Evolutionary conservation across 2,113 vertebrate genomes (phyloP).

Genomic region (Alethe diademata): DNA sequence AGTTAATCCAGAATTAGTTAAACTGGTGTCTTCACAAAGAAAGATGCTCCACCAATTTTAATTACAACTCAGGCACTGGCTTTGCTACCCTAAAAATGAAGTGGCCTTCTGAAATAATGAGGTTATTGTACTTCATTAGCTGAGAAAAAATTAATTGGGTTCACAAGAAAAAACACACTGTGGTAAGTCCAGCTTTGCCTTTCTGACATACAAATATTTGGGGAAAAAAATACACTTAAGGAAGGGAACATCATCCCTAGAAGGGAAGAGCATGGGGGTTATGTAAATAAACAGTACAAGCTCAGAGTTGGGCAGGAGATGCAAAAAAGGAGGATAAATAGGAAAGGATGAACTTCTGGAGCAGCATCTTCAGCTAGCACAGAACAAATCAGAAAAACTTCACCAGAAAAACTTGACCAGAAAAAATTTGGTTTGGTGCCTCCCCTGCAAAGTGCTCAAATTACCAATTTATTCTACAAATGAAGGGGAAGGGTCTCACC

Average conservation of each 20-base stretch:
- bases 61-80: neutral
- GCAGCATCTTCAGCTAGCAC: neutral
- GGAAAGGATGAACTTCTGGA: neutral
- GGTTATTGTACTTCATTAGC: neutral
- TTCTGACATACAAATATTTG: neutral
- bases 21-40: neutral
- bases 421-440: rapidly evolving
- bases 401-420: neutral
- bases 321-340: neutral
- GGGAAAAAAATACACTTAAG: neutral
- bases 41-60: neutral
- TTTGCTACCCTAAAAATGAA: neutral
- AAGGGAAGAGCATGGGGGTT: neutral
- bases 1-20: neutral
- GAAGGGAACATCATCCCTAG: neutral
- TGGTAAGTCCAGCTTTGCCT: neutral
- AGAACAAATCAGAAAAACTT: neutral
- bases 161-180: neutral
- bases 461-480: rapidly evolving
- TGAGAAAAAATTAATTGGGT: neutral
- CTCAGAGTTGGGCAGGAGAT: neutral
- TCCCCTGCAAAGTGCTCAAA: neutral
- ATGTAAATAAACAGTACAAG: neutral
- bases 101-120: neutral
- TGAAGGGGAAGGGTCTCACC: neutral